Evolutionary conservation across 35 echinoderm and acorn worm genomes (phyloP).

Genomic region (Hemicentrotus pulcherrimus): DNA sequence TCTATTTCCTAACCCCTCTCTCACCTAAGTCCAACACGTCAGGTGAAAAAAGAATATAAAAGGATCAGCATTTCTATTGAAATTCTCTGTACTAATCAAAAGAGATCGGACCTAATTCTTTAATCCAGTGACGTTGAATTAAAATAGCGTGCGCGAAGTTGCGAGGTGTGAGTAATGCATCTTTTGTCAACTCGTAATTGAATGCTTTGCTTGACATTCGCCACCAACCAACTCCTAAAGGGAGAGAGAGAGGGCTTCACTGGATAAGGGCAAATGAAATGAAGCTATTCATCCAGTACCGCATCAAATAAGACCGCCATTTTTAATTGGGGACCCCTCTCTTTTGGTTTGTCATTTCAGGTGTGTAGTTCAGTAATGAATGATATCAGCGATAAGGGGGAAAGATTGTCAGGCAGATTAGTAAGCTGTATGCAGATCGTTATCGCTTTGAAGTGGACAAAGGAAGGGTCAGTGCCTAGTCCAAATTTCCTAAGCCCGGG

Average conservation of each 20-base stretch:
- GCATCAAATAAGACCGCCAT: conserved; percentile 16
- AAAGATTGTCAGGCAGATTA: background rate
- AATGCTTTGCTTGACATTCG: background rate
- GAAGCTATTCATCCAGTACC: background rate
- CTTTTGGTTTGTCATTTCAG: background rate
- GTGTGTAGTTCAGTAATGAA: conserved; percentile 12
- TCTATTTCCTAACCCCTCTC: background rate
- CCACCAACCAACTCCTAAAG: background rate
- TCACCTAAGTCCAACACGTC: background rate
- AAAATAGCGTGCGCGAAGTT: background rate
- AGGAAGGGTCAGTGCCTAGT: background rate
- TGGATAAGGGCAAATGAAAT: background rate
- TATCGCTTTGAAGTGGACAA: background rate
- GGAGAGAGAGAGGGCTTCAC: background rate
- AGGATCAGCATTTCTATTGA: background rate
- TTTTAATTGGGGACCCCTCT: background rate
- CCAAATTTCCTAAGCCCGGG: too few species aligned
- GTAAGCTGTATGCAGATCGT: background rate
- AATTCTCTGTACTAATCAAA: background rate
- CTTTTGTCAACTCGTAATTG: background rate
- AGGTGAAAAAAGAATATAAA: conserved; percentile 17
- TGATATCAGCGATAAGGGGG: background rate
- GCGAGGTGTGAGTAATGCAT: background rate
- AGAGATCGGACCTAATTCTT: background rate
- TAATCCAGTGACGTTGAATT: background rate